These are phyloP conservation scores for Austrofundulus limnaeus DNA, from an alignment of 2,113 vertebrate genomes.

Conservation along the genomic window DNA sequence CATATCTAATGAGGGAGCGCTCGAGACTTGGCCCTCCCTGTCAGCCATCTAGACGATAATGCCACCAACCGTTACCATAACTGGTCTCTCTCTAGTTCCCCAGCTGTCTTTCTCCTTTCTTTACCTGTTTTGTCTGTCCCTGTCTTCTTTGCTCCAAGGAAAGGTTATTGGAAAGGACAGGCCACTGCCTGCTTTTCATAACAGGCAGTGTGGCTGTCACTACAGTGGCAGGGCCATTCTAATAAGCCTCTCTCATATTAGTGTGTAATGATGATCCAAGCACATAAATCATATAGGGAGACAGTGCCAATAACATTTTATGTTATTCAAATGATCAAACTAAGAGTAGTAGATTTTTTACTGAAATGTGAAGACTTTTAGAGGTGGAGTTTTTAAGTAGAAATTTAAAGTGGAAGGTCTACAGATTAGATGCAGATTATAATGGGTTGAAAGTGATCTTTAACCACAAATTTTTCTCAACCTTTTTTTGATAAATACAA, in stretches of 20 bases:
- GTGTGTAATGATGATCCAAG: constrained; percentile 46
- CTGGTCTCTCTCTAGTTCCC: constrained; percentile 30
- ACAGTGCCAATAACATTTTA: constrained; percentile 64
- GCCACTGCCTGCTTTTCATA: constrained; percentile 69
- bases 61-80: constrained; percentile 63
- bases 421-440: not conserved
- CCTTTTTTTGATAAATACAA: not conserved
- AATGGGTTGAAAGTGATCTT: not conserved
- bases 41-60: constrained; percentile 77
- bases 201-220: constrained; percentile 66
- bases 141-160: constrained; percentile 56
- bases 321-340: constrained; percentile 49
- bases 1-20: constrained; percentile 81
- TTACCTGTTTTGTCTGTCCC: constrained; percentile 54
- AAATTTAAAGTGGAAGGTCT: constrained; percentile 8
- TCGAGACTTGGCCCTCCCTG: constrained; percentile 75
- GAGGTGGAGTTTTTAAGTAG: not conserved
- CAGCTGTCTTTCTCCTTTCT: constrained; percentile 59
- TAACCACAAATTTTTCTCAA: not conserved
- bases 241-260: constrained; percentile 64
- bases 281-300: constrained; percentile 56
- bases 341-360: constrained; percentile 39
- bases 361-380: constrained; percentile 11
- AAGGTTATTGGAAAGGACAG: constrained; percentile 80
- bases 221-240: constrained; percentile 64